Conservation (phyloP, 2,888 invertebrate genomes). For the Caradrina clavipalpis region DNA sequence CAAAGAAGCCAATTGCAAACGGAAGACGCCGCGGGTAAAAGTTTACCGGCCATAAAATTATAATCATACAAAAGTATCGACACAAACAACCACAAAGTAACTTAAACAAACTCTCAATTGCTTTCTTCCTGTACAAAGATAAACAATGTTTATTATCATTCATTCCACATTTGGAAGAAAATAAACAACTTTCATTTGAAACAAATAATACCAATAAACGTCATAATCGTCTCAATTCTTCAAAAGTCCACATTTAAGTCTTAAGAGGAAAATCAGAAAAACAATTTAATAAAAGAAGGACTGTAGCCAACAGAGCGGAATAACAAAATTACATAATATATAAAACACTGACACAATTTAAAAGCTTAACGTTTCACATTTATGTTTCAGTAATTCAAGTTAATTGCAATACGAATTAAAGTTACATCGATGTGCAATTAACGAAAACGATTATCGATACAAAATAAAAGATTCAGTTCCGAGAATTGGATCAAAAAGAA, state of each 20-base stretch:
- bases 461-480: constrained; percentile 29
- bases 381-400: constrained; percentile 36
- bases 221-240: constrained; percentile 29
- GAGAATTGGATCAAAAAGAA: constrained; percentile 8
- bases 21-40: constrained; percentile 31
- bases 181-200: constrained; percentile 26
- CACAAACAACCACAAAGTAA: constrained; percentile 52
- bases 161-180: constrained; percentile 2
- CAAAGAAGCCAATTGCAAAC: constrained; percentile 22
- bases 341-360: constrained; percentile 47
- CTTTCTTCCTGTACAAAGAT: constrained; percentile 45
- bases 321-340: constrained; percentile 40
- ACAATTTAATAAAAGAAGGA: constrained; percentile 26
- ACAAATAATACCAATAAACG: constrained; percentile 45
- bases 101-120: constrained; percentile 47
- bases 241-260: constrained; percentile 33
- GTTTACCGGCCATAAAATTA: constrained; percentile 51
- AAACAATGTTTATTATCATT: constrained; percentile 34
- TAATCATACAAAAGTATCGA: constrained; percentile 49
- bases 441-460: constrained; percentile 30
- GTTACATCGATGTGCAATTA: constrained; percentile 29
- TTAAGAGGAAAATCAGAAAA: constrained; percentile 24
- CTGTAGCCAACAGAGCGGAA: constrained; percentile 15
- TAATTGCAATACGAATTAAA: constrained; percentile 46
- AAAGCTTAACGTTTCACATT: constrained; percentile 44